Evolutionary conservation across 2,797 vertebrate species (phyloP).

Genomic region (Melanotaenia trifasciata): DNA sequence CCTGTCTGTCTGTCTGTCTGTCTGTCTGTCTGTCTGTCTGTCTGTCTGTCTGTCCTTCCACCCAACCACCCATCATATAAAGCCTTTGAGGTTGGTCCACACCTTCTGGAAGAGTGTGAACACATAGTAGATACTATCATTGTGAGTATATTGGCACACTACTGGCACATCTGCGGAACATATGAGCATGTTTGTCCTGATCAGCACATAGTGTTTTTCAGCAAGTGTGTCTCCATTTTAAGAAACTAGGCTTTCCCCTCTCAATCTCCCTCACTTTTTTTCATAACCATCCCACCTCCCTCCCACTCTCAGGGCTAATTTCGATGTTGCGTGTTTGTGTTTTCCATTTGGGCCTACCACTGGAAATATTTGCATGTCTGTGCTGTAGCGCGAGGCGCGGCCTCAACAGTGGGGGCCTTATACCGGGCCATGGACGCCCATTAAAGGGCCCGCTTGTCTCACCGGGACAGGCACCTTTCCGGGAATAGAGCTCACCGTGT

Average conservation of each 20-base stretch:
- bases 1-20: background rate
- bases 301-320: slow-evolving; percentile 79
- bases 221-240: slow-evolving; percentile 54
- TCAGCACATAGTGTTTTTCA: slow-evolving; percentile 71
- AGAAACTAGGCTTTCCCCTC: slow-evolving; percentile 75
- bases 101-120: slow-evolving; percentile 43
- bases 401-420: slow-evolving; percentile 86
- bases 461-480: slow-evolving; percentile 82
- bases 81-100: slow-evolving; percentile 23
- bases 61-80: background rate
- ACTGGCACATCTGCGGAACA: slow-evolving; percentile 76
- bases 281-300: slow-evolving; percentile 46
- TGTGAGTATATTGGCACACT: slow-evolving; percentile 56
- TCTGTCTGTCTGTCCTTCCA: background rate
- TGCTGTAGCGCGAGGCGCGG: slow-evolving; percentile 77
- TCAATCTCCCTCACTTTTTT: slow-evolving; percentile 42
- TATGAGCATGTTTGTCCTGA: slow-evolving; percentile 76
- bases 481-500: slow-evolving; percentile 84
- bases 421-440: slow-evolving; percentile 77
- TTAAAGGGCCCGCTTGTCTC: slow-evolving; percentile 84
- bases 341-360: slow-evolving; percentile 87
- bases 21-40: background rate
- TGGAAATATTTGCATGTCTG: slow-evolving; percentile 89
- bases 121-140: slow-evolving; percentile 49
- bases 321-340: slow-evolving; percentile 86